phyloP scores from a whole-genome alignment of 92 coral and sea anemone genomes.

The Galaxea fascicularis region DNA sequence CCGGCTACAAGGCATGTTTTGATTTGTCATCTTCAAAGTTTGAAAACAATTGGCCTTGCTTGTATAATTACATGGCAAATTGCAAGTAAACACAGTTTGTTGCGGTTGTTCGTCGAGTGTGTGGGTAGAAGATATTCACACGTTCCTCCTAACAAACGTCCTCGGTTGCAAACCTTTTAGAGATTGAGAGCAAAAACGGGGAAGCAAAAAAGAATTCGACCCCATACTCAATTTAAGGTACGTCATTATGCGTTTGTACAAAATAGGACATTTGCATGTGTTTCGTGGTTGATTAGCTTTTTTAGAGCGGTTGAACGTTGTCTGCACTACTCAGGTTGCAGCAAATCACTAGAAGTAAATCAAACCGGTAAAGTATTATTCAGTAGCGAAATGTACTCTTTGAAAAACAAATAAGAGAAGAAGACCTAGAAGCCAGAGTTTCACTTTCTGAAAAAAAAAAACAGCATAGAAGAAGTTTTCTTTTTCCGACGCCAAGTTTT shows the following conservation, averaged over 20 bases:
- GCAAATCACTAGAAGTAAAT: no score
- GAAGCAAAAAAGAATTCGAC: background rate
- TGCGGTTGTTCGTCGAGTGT: background rate
- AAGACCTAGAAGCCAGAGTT: no score
- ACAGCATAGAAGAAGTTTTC: no score
- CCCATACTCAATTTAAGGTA: constrained; percentile 3
- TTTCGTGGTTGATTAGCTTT: constrained; percentile 4
- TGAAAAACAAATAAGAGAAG: no score
- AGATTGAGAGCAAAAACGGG: background rate
- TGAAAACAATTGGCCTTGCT: constrained; percentile 51
- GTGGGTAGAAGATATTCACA: background rate
- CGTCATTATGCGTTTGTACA: background rate
- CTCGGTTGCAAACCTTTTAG: background rate
- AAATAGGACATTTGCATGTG: background rate
- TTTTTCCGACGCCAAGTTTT: background rate
- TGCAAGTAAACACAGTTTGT: constrained; percentile 28
- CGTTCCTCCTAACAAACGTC: background rate
- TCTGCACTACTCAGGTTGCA: background rate
- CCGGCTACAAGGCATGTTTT: constrained; percentile 45
- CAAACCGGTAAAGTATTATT: background rate
- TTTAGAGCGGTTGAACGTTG: background rate
- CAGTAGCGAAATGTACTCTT: background rate
- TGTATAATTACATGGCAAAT: constrained; percentile 44
- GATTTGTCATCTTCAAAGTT: constrained; percentile 43
- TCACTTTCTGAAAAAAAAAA: no score